Evolutionary conservation across 2,113 vertebrate species (phyloP), one percentile per base, ranked within the genome.

Genomic region (Bubalus kerabau): DNA sequence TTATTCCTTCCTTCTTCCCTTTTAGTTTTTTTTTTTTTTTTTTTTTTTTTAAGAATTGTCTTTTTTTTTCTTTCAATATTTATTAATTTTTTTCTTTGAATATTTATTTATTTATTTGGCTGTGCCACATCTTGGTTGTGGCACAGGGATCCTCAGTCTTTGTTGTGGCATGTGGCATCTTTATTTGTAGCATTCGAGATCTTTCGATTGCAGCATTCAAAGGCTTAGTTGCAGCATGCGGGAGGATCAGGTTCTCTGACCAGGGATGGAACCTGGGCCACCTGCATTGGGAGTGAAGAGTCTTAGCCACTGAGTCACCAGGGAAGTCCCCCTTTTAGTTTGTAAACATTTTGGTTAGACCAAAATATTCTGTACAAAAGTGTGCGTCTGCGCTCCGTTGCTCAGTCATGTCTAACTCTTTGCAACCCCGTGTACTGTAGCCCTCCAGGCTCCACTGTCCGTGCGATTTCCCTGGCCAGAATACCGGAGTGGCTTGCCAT

Each of bases 361-460:
- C 23, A 76, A 28, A 86, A 32, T 16, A n/a, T 52, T 83, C 46
- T 36, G 0, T 50, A 59, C 19, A 2, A 56, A 91, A 64, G 54
- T 14, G 21, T 43, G 36, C 21, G 0, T 43, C 11, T 0, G 0
- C 3, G 1, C 36, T 24, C 36, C 24, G 6, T 13, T 74, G 36
- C 71, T 74, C 11, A 43, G 71, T 74, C 7, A 7, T 7, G 21
- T 74, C 36, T 43, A 21, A 43, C 23, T 40, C 71, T 74, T 14
- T 24, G n/a, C 71, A 14, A 43, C 36, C 5, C 64, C 2, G 0
- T 74, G 71, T 11, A 26, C 71, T 13, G 21, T 74, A 40, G 71
- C 36, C 36, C 19, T 23, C 67, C n/a, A 71, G 71, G 71, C 71
- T 76, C 28, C 36, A 43, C 71, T 24, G 67, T 36, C 71, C 36